Evolutionary conservation across 2,888 invertebrate species (phyloP).

Genomic region (Sarcophaga variegata): DNA sequence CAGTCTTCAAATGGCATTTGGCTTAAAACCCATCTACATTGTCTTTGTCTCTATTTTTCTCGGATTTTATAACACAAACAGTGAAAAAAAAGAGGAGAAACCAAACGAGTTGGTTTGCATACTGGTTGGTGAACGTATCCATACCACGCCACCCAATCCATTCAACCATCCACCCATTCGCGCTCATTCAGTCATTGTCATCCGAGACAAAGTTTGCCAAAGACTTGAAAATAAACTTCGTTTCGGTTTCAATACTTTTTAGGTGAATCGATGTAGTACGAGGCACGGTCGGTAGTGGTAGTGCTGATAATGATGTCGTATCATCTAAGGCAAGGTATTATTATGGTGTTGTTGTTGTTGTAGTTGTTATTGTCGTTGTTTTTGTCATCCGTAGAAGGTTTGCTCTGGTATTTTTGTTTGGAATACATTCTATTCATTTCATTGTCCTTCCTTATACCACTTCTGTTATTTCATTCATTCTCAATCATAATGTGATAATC

Average conservation of each 20-base stretch:
- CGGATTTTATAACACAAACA: background rate
- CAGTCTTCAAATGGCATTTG: background rate
- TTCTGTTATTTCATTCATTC: slow-evolving; percentile 20
- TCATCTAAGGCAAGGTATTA: slow-evolving; percentile 30
- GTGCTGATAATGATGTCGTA: slow-evolving; percentile 16
- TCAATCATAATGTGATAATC: background rate
- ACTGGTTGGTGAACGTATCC: background rate
- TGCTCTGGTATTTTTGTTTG: slow-evolving; percentile 19
- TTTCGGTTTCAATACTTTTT: slow-evolving; percentile 10
- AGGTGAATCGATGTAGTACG: background rate
- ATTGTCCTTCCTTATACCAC: slow-evolving; percentile 37
- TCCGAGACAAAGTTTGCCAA: slow-evolving; percentile 38
- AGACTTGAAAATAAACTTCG: slow-evolving; percentile 35
- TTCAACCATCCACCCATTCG: background rate
- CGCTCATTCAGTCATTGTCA: background rate
- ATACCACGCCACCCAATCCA: background rate
- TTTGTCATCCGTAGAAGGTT: slow-evolving; percentile 31
- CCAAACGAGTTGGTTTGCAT: slow-evolving; percentile 65
- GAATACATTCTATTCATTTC: slow-evolving; percentile 36
- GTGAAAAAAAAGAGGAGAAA: background rate
- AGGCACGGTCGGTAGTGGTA: background rate
- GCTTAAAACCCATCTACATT: slow-evolving; percentile 27
- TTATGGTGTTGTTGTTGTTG: slow-evolving; percentile 22
- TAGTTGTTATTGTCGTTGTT: background rate
- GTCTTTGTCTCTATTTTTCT: slow-evolving; percentile 35